Base-by-base conservation (phyloP, 1,140 invertebrate genomes). In the Ceratina calcarata region DNA sequence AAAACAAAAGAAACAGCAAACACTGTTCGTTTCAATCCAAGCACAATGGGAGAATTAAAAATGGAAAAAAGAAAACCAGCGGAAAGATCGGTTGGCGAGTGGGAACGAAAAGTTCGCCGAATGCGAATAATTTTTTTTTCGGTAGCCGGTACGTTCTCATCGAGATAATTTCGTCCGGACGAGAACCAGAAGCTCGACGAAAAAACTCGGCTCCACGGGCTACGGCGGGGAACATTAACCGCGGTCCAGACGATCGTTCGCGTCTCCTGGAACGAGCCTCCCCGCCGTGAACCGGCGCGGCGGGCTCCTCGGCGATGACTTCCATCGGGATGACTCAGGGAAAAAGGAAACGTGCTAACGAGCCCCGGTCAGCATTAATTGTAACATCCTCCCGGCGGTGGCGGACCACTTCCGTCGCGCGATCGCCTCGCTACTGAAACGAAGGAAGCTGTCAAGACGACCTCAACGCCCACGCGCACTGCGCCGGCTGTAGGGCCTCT, bases 301-400 rank as follows among this genome's bases (percentile, higher is more conserved):
- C 53, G 66, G 65, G 32, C 60, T 78, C 69, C 84, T 84, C 74
- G 80, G 32, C 66, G 80, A 71, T 51, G 32, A 66, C 55, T 75
- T 86, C 66, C 81, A 80, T 85, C 80, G 83, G 83, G 87, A 90
- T 87, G 89, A 91, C 78, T 87, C 87, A 89, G 88, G 84, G 87
- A 89, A 90, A 91, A 89, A 92, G 90, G 89, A 93, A 93, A 91
- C 85, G 89, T 88, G 85, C 89, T 91, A 92, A 91, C 88, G 88
- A 92, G 88, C 80, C 85, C 84, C 87, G 90, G 90, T 91, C 92
- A 90, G 78, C 88, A 90, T 90, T 92, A 93, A 92, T 93, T 92
- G 91, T 91, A 86, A 90, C 92, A 93, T 93, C 91, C 92, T 92
- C 87, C 86, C 85, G 84, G 87, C 87, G 88, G 86, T 86, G 85